Evolutionary conservation across 2,797 vertebrate genomes (phyloP).

Genomic region (Danio tinwini): DNA sequence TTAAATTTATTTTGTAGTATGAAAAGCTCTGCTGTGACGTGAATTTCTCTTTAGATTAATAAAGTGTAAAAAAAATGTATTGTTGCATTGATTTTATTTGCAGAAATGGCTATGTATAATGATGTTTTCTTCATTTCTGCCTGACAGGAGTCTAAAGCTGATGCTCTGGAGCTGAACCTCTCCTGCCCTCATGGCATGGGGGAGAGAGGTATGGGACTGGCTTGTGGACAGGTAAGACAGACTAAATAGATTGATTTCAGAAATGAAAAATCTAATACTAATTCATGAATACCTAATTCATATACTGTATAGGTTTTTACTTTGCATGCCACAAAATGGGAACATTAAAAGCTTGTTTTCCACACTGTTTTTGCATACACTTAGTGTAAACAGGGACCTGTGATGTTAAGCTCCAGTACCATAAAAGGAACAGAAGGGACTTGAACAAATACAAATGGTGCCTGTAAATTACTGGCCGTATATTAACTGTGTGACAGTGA

Average conservation of each 20-base stretch:
- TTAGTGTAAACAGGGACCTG: not conserved
- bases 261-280: not conserved
- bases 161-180: slow-evolving; percentile 85
- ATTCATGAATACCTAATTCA: too few relatives aligned
- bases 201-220: slow-evolving; percentile 89
- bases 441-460: too few relatives aligned
- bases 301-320: too few relatives aligned
- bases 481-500: not conserved
- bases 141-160: slow-evolving; percentile 79
- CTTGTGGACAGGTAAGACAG: slow-evolving; percentile 85
- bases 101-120: not conserved
- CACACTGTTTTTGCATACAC: not conserved
- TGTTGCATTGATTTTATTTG: not conserved
- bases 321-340: not conserved
- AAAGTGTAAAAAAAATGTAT: not conserved
- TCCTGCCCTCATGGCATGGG: slow-evolving; percentile 89
- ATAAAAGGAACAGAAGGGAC: not conserved
- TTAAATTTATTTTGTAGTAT: too few relatives aligned
- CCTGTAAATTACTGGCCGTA: not conserved
- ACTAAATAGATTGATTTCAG: not conserved
- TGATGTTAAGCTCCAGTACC: not conserved
- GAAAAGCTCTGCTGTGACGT: too few relatives aligned
- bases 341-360: not conserved
- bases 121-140: slow-evolving; percentile 40
- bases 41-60: too few relatives aligned